These are phyloP conservation scores for Iguana delicatissima DNA, from an alignment of 2,797 vertebrate species.

Conservation along the genomic window DNA sequence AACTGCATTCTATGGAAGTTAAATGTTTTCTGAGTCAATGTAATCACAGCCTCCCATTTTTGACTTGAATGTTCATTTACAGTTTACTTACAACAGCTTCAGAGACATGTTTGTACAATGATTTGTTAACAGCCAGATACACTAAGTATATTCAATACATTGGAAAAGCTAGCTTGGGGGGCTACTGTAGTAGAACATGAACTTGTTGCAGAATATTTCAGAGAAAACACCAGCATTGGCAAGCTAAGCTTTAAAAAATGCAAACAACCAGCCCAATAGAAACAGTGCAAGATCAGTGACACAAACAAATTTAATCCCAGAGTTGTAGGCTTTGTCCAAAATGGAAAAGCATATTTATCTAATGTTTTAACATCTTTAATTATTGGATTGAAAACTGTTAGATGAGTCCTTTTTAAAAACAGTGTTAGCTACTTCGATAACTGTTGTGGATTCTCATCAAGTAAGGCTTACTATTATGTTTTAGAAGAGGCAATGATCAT, in stretches of 20 bases:
- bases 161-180: slow-evolving; percentile 71
- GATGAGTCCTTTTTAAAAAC: slow-evolving; percentile 64
- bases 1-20: slow-evolving; percentile 76
- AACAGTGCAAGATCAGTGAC: slow-evolving; percentile 78
- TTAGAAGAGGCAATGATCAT: slow-evolving; percentile 49
- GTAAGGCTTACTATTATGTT: slow-evolving; percentile 56
- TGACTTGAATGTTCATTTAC: slow-evolving; percentile 80
- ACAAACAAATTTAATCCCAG: slow-evolving; percentile 79
- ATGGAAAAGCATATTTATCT: slow-evolving; percentile 72
- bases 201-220: slow-evolving; percentile 79
- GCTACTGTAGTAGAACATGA: slow-evolving; percentile 34
- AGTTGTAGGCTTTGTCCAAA: slow-evolving; percentile 70
- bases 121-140: slow-evolving; percentile 83
- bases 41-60: slow-evolving; percentile 76
- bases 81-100: slow-evolving; percentile 84
- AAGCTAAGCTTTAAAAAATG: slow-evolving; percentile 72
- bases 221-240: slow-evolving; percentile 77
- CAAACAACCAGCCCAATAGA: slow-evolving; percentile 74
- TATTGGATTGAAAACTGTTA: slow-evolving; percentile 47
- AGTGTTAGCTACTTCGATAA: slow-evolving; percentile 64
- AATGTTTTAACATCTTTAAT: slow-evolving; percentile 69
- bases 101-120: slow-evolving; percentile 80
- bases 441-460: slow-evolving; percentile 58
- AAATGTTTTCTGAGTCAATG: slow-evolving; percentile 83
- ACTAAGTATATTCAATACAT: slow-evolving; percentile 77